A percentile compares a stretch with the other conserved stretches of the same genome.
These are phyloP conservation scores for Pygmarrhopalites habei DNA, from an alignment of 1,140 invertebrate genomes.

Conservation along the genomic window DNA sequence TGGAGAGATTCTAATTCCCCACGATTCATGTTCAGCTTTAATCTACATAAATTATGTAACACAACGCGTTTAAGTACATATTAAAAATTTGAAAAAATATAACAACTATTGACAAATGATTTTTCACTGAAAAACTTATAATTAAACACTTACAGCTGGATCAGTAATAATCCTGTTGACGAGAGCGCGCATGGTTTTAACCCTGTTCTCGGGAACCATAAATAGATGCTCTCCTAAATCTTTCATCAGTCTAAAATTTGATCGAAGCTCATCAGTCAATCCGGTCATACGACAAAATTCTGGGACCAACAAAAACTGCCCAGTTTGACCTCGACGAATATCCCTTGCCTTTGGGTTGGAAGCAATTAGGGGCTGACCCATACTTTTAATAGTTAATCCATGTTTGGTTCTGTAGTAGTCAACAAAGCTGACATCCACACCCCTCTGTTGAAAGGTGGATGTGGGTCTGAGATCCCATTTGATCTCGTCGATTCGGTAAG, in stretches of 20 bases:
- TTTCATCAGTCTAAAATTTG: constrained; percentile 42
- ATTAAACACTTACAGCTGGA: constrained; percentile 1
- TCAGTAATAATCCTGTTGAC: constrained; percentile 21
- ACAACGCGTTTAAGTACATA: background rate
- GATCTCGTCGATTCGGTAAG: constrained; percentile 18
- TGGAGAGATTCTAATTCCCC: background rate
- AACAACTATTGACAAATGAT: too few species aligned
- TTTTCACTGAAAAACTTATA: background rate
- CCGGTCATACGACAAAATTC: constrained; percentile 45
- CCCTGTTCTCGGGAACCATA: constrained; percentile 44
- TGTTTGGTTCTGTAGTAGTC: constrained; percentile 14
- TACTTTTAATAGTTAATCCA: background rate
- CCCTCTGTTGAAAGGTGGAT: background rate
- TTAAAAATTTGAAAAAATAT: background rate
- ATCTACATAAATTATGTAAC: background rate
- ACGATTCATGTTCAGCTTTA: background rate
- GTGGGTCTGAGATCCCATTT: background rate
- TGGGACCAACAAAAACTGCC: constrained; percentile 41
- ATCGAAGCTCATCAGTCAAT: constrained; percentile 40
- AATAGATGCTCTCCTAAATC: constrained; percentile 43
- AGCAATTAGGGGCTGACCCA: constrained; percentile 20
- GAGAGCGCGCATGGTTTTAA: constrained; percentile 38
- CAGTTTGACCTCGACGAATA: background rate
- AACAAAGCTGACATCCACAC: background rate
- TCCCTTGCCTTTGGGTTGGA: constrained; percentile 18